Percentiles rank a stretch among this genome's conserved stretches.
These are phyloP conservation scores for Hemichromis elongatus DNA, from an alignment of 2,113 vertebrate genomes.

Conservation along the genomic window DNA sequence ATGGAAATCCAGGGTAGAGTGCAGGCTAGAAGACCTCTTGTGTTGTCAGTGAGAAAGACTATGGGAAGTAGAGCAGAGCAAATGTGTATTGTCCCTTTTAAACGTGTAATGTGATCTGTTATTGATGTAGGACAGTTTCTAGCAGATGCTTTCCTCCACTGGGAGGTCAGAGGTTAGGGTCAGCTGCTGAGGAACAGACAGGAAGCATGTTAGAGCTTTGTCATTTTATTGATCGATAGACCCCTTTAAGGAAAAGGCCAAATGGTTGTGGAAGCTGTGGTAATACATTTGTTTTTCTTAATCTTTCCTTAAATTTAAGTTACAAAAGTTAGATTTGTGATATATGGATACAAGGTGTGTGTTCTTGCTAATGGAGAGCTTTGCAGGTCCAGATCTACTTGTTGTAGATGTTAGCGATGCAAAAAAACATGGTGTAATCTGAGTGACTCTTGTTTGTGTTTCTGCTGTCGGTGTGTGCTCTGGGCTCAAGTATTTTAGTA, in stretches of 20 bases:
- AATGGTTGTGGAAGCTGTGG: neutral
- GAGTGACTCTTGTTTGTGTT: neutral
- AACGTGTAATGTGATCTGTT: conserved; percentile 23
- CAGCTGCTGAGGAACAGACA: neutral
- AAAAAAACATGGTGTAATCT: neutral
- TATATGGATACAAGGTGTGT: neutral
- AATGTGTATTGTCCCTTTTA: neutral
- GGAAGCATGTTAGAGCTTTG: neutral
- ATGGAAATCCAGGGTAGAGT: conserved; percentile 23
- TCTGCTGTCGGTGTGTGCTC: neutral
- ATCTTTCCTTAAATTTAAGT: neutral
- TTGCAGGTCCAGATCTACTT: neutral
- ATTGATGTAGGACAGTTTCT: conserved; percentile 1
- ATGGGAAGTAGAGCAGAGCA: neutral
- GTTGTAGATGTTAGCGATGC: neutral
- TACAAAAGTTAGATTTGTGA: neutral
- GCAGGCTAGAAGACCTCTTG: neutral
- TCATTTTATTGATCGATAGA: neutral
- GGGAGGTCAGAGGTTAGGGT: conserved; percentile 27
- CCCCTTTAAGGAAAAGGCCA: neutral
- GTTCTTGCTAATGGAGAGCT: neutral
- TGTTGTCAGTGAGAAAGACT: neutral
- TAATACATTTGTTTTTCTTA: neutral
- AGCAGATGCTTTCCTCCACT: neutral
- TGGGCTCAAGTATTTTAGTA: neutral